A percentile compares a stretch with the other conserved stretches of the same genome.
Evolutionary conservation across 2,888 invertebrate genomes (phyloP).

Genomic region (Caradrina clavipalpis): DNA sequence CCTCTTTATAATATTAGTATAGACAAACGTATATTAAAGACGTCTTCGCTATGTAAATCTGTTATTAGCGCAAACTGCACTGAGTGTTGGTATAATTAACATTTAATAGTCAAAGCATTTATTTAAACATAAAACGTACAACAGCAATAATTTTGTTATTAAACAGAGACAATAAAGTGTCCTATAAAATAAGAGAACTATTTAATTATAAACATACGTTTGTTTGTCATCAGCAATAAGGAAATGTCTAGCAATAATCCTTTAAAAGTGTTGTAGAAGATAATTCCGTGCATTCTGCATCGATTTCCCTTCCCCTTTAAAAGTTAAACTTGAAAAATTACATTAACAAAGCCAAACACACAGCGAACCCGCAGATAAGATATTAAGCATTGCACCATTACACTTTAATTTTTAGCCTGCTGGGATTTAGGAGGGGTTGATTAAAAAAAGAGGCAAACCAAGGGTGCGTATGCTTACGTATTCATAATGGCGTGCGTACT

Average conservation of each 20-base stretch:
- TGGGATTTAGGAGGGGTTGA: slow-evolving; percentile 84
- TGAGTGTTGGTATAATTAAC: slow-evolving; percentile 41
- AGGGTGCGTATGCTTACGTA: slow-evolving; percentile 83
- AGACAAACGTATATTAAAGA: slow-evolving; percentile 16
- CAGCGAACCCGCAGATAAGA: slow-evolving; percentile 87
- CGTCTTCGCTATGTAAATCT: slow-evolving; percentile 24
- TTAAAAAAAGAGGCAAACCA: slow-evolving; percentile 83
- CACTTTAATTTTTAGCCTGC: slow-evolving; percentile 88
- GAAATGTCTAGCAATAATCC: slow-evolving; percentile 33
- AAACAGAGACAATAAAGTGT: slow-evolving; percentile 51
- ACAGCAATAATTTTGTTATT: slow-evolving; percentile 52
- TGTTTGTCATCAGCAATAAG: slow-evolving; percentile 24
- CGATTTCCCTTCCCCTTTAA: slow-evolving; percentile 50
- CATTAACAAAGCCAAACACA: slow-evolving; percentile 87
- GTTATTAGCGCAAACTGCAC: slow-evolving; percentile 31
- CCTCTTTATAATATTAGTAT: too few species aligned
- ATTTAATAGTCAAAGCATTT: slow-evolving; percentile 55
- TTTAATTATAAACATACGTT: slow-evolving; percentile 43
- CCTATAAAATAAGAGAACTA: slow-evolving; percentile 40
- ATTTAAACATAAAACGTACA: slow-evolving; percentile 47
- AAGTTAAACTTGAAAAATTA: slow-evolving; percentile 85
- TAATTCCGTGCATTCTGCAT: slow-evolving; percentile 40
- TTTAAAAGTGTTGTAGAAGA: slow-evolving; percentile 28
- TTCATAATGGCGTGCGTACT: slow-evolving; percentile 80
- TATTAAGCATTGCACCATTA: slow-evolving; percentile 90